Evolutionary conservation across 2,113 vertebrate species (phyloP).

Genomic region (Solea solea): DNA sequence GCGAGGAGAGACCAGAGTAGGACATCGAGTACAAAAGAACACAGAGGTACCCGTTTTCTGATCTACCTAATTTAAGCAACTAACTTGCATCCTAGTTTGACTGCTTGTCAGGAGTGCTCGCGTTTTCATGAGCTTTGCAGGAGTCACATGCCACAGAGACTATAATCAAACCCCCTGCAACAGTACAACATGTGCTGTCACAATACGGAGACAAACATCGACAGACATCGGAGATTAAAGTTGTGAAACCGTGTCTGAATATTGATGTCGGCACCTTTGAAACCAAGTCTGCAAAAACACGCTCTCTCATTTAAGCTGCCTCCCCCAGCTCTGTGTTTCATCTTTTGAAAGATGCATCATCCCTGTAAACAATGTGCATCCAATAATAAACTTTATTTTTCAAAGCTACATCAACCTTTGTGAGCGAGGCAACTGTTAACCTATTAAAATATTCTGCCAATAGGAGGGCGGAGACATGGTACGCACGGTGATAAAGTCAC

Average conservation of each 20-base stretch:
- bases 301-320: not conserved
- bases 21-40: not conserved
- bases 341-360: not conserved
- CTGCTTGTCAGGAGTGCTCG: not conserved
- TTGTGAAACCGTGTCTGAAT: not conserved
- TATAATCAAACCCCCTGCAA: not conserved
- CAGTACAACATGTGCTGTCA: not conserved
- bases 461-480: no score
- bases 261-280: not conserved
- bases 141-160: not conserved
- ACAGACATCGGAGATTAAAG: not conserved
- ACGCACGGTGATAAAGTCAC: no score
- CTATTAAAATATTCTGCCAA: not conserved
- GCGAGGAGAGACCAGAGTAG: not conserved
- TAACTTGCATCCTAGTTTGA: not conserved
- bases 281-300: not conserved
- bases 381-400: not conserved
- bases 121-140: not conserved
- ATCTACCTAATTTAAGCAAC: no score
- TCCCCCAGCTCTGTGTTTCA: not conserved
- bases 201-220: not conserved
- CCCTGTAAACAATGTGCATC: not conserved
- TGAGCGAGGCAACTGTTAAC: not conserved
- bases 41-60: not conserved
- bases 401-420: conserved; percentile 1